Evolutionary conservation across 1,140 invertebrate genomes (phyloP).

Genomic region (Heliconius melpomene): DNA sequence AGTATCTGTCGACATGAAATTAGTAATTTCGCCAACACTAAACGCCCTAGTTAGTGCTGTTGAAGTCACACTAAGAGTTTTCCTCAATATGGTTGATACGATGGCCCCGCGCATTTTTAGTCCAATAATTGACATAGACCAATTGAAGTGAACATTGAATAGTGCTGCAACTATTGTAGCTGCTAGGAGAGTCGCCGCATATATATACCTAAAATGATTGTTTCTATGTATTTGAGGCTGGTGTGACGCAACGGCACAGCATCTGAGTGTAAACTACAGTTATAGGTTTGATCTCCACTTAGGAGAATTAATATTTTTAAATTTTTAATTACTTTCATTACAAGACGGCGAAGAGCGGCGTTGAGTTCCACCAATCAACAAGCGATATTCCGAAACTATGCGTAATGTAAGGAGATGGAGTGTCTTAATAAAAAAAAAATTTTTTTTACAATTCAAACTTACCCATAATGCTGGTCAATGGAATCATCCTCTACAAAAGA

Average conservation of each 20-base stretch:
- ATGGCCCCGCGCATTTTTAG: conserved; percentile 93
- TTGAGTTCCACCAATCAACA: too few relatives aligned
- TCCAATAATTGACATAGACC: conserved; percentile 91
- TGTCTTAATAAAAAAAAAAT: conserved; percentile 12
- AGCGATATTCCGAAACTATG: too few relatives aligned
- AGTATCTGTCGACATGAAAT: conserved; percentile 98
- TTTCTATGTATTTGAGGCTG: too few relatives aligned
- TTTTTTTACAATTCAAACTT: conserved; percentile 30
- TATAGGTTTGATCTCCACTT: too few relatives aligned
- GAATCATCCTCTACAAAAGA: conserved; percentile 89
- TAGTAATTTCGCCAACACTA: conserved; percentile 94
- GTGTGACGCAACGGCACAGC: too few relatives aligned
- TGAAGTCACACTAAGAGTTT: conserved; percentile 86
- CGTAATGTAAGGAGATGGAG: too few relatives aligned
- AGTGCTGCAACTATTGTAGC: conserved; percentile 88
- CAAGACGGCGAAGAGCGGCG: too few relatives aligned
- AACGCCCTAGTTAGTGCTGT: conserved; percentile 83
- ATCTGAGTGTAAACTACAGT: too few relatives aligned
- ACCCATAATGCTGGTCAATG: conserved; percentile 85
- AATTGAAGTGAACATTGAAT: conserved; percentile 94
- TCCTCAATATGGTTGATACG: conserved; percentile 92
- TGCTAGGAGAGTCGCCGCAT: conserved; percentile 87
- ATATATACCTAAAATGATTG: conserved; percentile 84
- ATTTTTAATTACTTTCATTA: too few relatives aligned
- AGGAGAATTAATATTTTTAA: too few relatives aligned